These are phyloP conservation scores for Lycaon pictus DNA, from an alignment of 2,113 vertebrate species.

Conservation along the genomic window DNA sequence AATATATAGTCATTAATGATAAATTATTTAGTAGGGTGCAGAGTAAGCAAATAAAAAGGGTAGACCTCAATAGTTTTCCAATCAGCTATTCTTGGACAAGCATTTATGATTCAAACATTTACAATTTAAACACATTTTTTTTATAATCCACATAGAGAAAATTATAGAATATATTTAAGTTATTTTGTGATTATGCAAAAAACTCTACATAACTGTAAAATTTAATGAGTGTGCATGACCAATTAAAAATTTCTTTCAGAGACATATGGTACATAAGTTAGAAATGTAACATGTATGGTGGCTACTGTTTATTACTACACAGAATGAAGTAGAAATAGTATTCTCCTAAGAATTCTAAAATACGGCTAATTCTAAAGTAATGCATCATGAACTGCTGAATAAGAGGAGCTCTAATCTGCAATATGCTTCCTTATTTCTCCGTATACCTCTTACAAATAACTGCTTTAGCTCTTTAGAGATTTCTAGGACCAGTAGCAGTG, in stretches of 20 bases:
- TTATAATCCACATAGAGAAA: not conserved
- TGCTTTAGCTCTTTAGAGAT: not conserved
- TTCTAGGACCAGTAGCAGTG: not conserved
- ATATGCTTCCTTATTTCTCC: not conserved
- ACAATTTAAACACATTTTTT: not conserved
- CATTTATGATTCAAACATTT: not conserved
- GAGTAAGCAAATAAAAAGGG: slow-evolving; percentile 40
- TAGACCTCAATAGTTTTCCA: not conserved
- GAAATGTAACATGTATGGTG: not conserved
- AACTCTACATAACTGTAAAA: not conserved
- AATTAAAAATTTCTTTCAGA: slow-evolving; percentile 52
- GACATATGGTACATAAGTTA: not conserved
- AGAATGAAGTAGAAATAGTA: not conserved
- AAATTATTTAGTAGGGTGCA: slow-evolving; percentile 23
- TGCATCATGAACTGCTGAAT: not conserved
- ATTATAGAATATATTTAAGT: not conserved
- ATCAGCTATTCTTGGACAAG: not conserved
- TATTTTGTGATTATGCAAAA: slow-evolving; percentile 15
- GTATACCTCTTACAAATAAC: not conserved
- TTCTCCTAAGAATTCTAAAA: not conserved
- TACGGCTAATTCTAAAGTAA: not conserved
- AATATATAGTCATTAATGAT: slow-evolving; percentile 38
- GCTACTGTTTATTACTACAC: not conserved
- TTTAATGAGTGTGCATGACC: not conserved
- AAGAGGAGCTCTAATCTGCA: not conserved